Percentiles rank a stretch among this genome's conserved stretches.
phyloP scores from a whole-genome alignment of 2,888 invertebrate species.

The Creontiades dilutus region DNA sequence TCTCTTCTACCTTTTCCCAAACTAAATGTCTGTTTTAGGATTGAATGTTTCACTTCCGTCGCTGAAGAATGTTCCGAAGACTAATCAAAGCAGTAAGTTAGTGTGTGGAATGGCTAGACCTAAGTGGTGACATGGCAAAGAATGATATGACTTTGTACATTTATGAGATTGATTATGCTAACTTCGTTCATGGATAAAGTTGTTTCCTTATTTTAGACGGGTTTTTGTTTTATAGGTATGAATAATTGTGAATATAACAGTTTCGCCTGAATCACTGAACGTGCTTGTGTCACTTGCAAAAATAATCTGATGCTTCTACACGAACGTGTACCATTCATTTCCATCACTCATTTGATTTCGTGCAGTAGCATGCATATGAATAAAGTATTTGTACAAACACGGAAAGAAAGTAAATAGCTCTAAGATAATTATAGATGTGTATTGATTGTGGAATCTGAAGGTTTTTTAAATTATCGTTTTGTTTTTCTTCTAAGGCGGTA shows the following conservation, averaged over 20 bases:
- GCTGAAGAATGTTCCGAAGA: slow-evolving; percentile 38
- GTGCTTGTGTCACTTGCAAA: not conserved
- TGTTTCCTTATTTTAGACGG: not conserved
- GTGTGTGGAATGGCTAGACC: not conserved
- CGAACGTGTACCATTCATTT: not conserved
- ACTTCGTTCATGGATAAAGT: no score
- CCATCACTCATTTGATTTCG: not conserved
- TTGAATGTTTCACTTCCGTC: slow-evolving; percentile 43
- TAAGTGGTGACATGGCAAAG: slow-evolving; percentile 31
- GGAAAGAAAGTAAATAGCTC: not conserved
- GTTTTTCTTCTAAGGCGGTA: not conserved
- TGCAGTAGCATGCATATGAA: not conserved
- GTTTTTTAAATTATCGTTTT: not conserved
- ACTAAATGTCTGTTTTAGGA: slow-evolving; percentile 46
- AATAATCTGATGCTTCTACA: slow-evolving; percentile 14
- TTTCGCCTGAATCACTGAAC: slow-evolving; percentile 6
- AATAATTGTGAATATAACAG: not conserved
- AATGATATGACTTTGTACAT: not conserved
- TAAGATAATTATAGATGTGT: not conserved
- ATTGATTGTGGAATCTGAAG: not conserved
- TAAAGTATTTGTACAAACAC: not conserved
- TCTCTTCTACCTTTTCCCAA: slow-evolving; percentile 12
- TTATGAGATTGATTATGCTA: not conserved
- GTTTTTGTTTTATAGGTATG: not conserved
- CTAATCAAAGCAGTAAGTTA: slow-evolving; percentile 59